Evolutionary conservation across 2,113 vertebrate genomes (phyloP).

Genomic region (Pongo pygmaeus): DNA sequence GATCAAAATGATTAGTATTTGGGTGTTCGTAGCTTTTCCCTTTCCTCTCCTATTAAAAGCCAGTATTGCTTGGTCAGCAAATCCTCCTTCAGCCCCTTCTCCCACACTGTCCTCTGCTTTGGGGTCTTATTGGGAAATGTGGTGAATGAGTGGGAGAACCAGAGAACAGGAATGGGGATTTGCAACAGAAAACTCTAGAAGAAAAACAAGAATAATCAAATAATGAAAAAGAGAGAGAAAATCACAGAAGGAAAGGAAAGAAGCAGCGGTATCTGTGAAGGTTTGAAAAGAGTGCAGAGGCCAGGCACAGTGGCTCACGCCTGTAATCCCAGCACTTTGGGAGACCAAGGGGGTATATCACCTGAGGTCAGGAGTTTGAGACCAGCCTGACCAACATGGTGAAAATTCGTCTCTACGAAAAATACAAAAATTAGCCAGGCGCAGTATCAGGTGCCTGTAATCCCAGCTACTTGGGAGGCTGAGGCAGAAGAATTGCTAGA

Average conservation of each 20-base stretch:
- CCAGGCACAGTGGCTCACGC: rapidly evolving
- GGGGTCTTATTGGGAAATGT: background rate
- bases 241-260: background rate
- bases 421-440: no score
- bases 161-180: background rate
- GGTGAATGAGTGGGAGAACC: background rate
- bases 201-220: background rate
- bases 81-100: background rate
- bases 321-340: no score
- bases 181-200: background rate
- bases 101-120: background rate
- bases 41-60: background rate
- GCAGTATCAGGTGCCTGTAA: no score
- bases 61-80: background rate
- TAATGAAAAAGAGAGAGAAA: background rate
- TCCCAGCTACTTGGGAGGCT: no score
- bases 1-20: background rate
- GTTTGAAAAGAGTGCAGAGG: background rate
- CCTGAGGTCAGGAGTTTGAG: no score
- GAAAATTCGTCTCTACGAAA: no score
- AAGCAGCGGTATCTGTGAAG: background rate
- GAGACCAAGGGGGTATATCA: no score
- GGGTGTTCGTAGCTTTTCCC: background rate
- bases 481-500: no score
- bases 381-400: no score